Evolutionary conservation across 2,797 vertebrate species (phyloP).

Genomic region (Galagoides demidoff): DNA sequence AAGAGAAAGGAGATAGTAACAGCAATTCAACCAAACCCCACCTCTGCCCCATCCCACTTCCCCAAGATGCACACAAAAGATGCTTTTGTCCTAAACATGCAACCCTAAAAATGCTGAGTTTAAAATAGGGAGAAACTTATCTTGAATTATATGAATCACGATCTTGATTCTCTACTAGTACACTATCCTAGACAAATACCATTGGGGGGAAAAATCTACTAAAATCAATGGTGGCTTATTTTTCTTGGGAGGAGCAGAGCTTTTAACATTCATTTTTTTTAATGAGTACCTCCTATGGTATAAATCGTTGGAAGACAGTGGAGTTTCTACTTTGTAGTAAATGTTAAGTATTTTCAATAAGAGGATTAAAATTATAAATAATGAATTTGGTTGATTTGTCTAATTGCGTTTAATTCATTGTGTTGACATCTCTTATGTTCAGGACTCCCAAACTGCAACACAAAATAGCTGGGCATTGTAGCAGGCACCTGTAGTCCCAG

Average conservation of each 20-base stretch:
- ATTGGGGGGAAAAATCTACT: neutral
- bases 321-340: constrained; percentile 28
- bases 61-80: neutral
- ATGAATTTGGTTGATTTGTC: constrained; percentile 17
- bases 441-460: neutral
- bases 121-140: constrained; percentile 7
- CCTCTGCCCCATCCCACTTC: neutral
- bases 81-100: neutral
- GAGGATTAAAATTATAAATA: constrained; percentile 43
- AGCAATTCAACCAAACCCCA: neutral
- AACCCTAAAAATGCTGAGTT: constrained; percentile 13
- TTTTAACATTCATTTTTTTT: constrained; percentile 40
- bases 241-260: neutral
- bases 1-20: neutral
- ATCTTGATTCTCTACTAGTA: neutral
- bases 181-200: constrained; percentile 1
- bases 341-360: constrained; percentile 57
- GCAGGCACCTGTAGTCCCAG: too few species aligned
- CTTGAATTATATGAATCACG: neutral
- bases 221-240: neutral
- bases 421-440: neutral
- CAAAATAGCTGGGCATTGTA: too few species aligned
- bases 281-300: neutral
- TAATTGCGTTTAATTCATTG: constrained; percentile 41
- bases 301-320: neutral